These are phyloP conservation scores for Procambarus clarkii DNA, from an alignment of 1,140 invertebrate species.

Conservation along the genomic window DNA sequence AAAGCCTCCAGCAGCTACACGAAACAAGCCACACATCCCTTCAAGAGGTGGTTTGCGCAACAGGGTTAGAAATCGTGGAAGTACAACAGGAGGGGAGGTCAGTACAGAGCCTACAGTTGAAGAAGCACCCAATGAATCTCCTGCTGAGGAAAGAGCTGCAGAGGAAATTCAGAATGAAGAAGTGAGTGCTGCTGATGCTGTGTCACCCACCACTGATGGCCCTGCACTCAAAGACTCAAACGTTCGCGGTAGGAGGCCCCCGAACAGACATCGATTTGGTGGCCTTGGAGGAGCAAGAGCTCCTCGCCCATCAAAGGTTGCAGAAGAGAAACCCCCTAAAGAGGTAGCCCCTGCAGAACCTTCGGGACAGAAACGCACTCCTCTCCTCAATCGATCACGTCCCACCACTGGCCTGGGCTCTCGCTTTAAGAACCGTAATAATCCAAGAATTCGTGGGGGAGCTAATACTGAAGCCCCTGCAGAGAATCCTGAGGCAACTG, in stretches of 20 bases:
- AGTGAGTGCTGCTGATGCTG: neutral
- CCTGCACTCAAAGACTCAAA: neutral
- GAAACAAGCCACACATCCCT: neutral
- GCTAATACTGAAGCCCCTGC: neutral
- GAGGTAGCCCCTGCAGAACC: neutral
- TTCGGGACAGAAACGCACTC: neutral
- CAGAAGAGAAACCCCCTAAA: neutral
- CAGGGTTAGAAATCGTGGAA: neutral
- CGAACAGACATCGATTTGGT: constrained; percentile 29
- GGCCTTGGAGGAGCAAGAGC: neutral
- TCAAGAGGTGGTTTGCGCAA: neutral
- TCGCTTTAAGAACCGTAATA: neutral
- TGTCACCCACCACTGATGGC: neutral
- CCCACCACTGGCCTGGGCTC: neutral
- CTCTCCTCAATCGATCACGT: neutral
- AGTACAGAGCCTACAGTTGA: neutral
- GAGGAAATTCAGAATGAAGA: neutral
- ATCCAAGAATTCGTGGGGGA: neutral
- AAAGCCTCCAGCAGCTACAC: neutral
- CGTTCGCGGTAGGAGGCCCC: neutral
- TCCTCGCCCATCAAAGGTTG: neutral
- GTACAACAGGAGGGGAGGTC: neutral
- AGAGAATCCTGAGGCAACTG: neutral
- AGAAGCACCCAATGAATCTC: neutral
- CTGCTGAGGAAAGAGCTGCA: too few relatives aligned